These are phyloP conservation scores for Oncorhynchus kisutch DNA, from an alignment of 2,113 vertebrate species.

Conservation along the genomic window DNA sequence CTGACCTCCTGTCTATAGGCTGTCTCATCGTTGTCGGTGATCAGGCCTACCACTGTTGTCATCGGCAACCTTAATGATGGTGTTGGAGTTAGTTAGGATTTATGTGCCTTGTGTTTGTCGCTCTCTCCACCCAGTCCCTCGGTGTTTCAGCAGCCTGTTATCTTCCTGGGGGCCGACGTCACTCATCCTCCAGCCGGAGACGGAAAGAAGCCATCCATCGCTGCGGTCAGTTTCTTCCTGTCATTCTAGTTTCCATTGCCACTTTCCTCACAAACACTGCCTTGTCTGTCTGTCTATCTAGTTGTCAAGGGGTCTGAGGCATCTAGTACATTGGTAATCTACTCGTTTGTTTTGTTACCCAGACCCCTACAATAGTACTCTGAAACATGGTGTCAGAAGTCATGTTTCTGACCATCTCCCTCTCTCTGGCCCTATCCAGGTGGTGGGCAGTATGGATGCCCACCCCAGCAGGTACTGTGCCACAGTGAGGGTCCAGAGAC, in stretches of 20 bases:
- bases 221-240: constrained; percentile 76
- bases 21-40: too few species aligned
- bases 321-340: not conserved
- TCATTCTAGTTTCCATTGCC: too few species aligned
- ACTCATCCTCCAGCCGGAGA: constrained; percentile 97
- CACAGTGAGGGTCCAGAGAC: constrained; percentile 92
- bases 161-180: constrained; percentile 96
- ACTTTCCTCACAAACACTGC: not conserved
- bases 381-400: too few species aligned
- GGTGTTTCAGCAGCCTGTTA: constrained; percentile 98
- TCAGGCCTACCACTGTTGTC: too few species aligned
- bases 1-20: too few species aligned
- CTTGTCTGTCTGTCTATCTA: not conserved
- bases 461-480: constrained; percentile 97
- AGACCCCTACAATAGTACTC: too few species aligned
- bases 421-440: constrained; percentile 65
- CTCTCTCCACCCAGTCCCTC: constrained; percentile 78
- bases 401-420: not conserved
- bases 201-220: constrained; percentile 97
- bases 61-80: too few species aligned
- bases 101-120: not conserved
- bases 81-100: too few species aligned
- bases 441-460: constrained; percentile 98
- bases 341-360: too few species aligned
- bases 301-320: too few species aligned